Evolutionary conservation across 2,113 vertebrate genomes (phyloP), one percentile per base, ranked within the genome.

Genomic region (Urocynchramus pylzowi): DNA sequence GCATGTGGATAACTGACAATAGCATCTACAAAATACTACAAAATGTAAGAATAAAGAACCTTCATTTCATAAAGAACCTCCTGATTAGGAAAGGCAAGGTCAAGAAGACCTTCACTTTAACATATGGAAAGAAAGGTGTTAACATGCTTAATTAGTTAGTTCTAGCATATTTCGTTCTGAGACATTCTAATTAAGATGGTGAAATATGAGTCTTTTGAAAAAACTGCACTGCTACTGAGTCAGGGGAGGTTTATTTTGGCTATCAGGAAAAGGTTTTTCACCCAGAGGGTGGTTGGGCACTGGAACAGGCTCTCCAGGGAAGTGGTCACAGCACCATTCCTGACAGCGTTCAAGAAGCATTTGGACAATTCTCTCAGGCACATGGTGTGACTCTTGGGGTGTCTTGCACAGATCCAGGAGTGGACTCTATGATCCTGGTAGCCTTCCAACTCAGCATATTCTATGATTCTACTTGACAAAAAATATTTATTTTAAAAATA

Each of bases 91-190:
- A 75, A 92, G 31, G 15, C 73, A 96, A 95, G 65, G 81, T 33
- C 68, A 93, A 85, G 86, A 96, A 16, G 35, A 96, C 87, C 89
- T 92, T 83, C 63, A 71, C 33, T 74, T 87, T 45, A 57, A 41
- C 82, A 88, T 57, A 75, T 28, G 71, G 79, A 94, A 80, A 79
- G n/a, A 83, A 96, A 97, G 87, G 93, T 97, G 91, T 81, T 96
- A 84, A 94, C 65, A 57, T 59, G 47, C 47, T 83, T 94, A 92
- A 96, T 96, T 95, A 96, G 81, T 84, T 94, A 52, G 84, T 95
- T 96, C 92, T 71, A 92, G 52, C 80, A 96, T 69, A 93, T 96
- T 91, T 95, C 14, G 35, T 90, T 84, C 76, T 94, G 83, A 95
- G 59, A 86, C 81, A 93, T 76, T 83, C 35, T 59, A 87, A 79